phyloP scores from a whole-genome alignment of 2,113 vertebrate species.

The Eurypyga helias region DNA sequence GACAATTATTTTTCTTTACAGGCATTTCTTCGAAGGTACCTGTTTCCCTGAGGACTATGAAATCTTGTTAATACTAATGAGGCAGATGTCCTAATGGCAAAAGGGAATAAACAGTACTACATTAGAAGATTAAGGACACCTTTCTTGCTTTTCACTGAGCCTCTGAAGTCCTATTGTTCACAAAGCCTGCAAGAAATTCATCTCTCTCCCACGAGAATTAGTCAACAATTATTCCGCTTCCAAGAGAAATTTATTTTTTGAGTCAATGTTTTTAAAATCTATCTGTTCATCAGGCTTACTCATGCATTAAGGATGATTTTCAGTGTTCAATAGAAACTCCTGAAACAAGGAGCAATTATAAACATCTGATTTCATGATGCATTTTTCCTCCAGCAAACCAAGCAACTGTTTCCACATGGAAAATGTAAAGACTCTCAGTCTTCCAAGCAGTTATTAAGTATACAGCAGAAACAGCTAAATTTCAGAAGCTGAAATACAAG shows the following conservation, averaged over 20 bases:
- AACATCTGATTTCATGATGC: constrained; percentile 56
- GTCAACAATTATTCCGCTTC: constrained; percentile 55
- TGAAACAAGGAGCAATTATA: constrained; percentile 64
- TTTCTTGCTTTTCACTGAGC: constrained; percentile 6
- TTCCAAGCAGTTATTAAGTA: not conserved
- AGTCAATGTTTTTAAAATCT: constrained; percentile 66
- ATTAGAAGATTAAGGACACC: not conserved
- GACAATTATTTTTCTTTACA: not conserved
- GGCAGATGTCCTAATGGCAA: not conserved
- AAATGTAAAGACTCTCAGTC: not conserved
- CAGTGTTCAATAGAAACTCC: constrained; percentile 35
- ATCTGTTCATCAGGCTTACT: constrained; percentile 56
- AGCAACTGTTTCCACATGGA: constrained; percentile 30
- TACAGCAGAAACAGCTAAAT: constrained; percentile 6
- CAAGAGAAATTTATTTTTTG: constrained; percentile 64
- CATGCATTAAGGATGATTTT: constrained; percentile 67
- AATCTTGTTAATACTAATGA: constrained; percentile 15
- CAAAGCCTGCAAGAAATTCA: constrained; percentile 32
- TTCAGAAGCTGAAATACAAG: constrained; percentile 43
- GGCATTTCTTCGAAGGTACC: not conserved
- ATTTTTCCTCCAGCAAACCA: constrained; percentile 14
- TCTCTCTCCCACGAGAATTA: constrained; percentile 50
- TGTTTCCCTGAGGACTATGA: not conserved
- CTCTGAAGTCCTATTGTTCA: constrained; percentile 14
- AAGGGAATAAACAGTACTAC: not conserved